Evolutionary conservation across 2,113 vertebrate genomes (phyloP), one percentile per base, ranked within the genome.

Genomic region (Leptocoma aspasia): DNA sequence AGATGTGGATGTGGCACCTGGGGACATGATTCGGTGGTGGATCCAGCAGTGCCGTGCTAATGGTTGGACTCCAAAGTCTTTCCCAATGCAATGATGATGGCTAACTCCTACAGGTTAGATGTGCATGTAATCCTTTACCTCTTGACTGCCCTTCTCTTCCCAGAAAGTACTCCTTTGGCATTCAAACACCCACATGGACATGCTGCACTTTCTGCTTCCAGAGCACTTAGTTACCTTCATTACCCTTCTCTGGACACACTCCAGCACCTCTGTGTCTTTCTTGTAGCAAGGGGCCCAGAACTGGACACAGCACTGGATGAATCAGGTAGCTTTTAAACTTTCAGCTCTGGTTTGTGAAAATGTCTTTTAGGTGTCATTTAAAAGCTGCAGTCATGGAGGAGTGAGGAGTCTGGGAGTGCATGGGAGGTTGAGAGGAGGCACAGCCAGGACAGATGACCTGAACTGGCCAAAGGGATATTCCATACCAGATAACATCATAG

Each of bases 381-480:
- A 52, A 79, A 59, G 27, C 33, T 75, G 56, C 18, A 27, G 78
- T 33, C 15, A 17, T 15, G 52, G 61, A 54, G 39, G 35, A 26
- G 22, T 22, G 63, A 77, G 53, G 63, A 77, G 27, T 24, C 53
- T 68, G 83, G 9, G 35, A 1, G 20, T 57, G 5, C 21, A 1
- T 13, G 26, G 35, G 10, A 41, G 24, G 20, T 1, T 56, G 52
- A 27, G 37, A 68, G 72, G 44, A 52, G 63, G 59, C 20, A 24
- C 44, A 52, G 45, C 31, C 0, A 0, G 22, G 45, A 44, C 53
- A 52, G 37, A 3, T 44, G 33, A 33, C 10, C 8, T 3, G 6
- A 61, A 24, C 10, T 45, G 63, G 7, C 22, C 39, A 53, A 39
- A 60, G 33, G 39, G 22, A 45, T 69, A 13, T 53, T 69, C 54